phyloP scores from a whole-genome alignment of 1,140 invertebrate species.

The Listronotus bonariensis region DNA sequence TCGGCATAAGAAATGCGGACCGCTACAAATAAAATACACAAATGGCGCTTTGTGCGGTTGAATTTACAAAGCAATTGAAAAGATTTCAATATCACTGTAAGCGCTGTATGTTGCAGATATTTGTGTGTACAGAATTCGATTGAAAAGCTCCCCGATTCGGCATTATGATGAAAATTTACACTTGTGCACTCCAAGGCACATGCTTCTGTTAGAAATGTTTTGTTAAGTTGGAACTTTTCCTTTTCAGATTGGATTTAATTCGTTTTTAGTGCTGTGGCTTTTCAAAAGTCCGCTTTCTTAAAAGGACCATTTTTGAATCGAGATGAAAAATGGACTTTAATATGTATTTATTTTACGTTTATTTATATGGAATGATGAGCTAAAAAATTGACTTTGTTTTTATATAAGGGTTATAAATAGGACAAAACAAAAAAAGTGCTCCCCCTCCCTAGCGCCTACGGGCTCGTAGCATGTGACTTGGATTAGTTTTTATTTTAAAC shows the following conservation, averaged over 20 bases:
- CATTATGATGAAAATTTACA: constrained; percentile 57
- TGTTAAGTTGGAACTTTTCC: constrained; percentile 50
- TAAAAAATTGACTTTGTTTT: not conserved
- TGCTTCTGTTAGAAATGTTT: constrained; percentile 44
- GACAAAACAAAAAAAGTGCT: too few species aligned
- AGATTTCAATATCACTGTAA: constrained; percentile 55
- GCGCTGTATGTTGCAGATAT: constrained; percentile 53
- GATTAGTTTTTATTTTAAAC: too few species aligned
- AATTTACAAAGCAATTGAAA: constrained; percentile 57
- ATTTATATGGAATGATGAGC: not conserved
- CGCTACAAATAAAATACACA: constrained; percentile 55
- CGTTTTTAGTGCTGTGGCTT: constrained; percentile 41
- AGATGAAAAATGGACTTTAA: constrained; percentile 10
- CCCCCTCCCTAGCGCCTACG: too few species aligned
- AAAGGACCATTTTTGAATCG: constrained; percentile 10
- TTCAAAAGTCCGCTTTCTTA: constrained; percentile 15
- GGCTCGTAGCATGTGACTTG: too few species aligned
- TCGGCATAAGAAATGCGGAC: constrained; percentile 46
- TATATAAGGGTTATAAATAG: too few species aligned
- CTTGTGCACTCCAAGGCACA: constrained; percentile 56
- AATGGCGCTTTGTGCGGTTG: constrained; percentile 52
- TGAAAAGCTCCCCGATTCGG: constrained; percentile 49
- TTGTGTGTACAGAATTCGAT: constrained; percentile 51
- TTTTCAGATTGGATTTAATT: constrained; percentile 52
- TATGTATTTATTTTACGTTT: not conserved